Percentiles rank a stretch among this genome's conserved stretches.
Conservation (phyloP, 2,113 vertebrate species). For the Eulemur rufifrons region DNA sequence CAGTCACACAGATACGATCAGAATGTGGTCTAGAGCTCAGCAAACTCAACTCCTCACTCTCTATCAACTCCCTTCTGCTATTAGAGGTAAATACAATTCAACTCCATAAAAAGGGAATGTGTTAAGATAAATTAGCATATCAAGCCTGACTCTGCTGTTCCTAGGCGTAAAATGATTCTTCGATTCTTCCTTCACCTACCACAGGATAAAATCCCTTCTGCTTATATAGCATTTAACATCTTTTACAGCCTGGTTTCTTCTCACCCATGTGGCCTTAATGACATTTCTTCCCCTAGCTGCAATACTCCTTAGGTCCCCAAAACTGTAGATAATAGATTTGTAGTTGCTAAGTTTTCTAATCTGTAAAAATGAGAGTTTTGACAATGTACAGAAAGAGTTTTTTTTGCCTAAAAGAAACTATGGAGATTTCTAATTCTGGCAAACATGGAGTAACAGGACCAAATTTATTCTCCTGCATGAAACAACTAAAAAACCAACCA, state of each 20-base stretch:
- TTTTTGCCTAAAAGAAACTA: neutral
- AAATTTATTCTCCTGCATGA: neutral
- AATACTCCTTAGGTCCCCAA: neutral
- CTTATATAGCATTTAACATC: neutral
- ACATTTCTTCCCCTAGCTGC: neutral
- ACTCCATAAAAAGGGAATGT: neutral
- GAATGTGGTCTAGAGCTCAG: neutral
- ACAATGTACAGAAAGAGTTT: neutral
- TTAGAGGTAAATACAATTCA: neutral
- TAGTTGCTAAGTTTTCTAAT: neutral
- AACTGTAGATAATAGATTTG: neutral
- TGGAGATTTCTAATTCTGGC: neutral
- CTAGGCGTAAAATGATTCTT: neutral
- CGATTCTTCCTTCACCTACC: neutral
- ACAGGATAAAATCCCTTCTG: neutral
- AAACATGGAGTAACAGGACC: neutral
- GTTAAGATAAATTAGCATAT: neutral
- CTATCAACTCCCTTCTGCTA: neutral
- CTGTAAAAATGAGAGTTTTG: neutral
- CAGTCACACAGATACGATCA: neutral
- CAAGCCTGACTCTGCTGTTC: neutral
- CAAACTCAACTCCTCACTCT: neutral
- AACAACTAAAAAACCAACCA: neutral
- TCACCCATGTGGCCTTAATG: neutral
- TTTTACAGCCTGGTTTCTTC: neutral